Evolutionary conservation across 2,888 invertebrate genomes (phyloP), one percentile per base, ranked within the genome.

Genomic region (Corythucha ciliata): DNA sequence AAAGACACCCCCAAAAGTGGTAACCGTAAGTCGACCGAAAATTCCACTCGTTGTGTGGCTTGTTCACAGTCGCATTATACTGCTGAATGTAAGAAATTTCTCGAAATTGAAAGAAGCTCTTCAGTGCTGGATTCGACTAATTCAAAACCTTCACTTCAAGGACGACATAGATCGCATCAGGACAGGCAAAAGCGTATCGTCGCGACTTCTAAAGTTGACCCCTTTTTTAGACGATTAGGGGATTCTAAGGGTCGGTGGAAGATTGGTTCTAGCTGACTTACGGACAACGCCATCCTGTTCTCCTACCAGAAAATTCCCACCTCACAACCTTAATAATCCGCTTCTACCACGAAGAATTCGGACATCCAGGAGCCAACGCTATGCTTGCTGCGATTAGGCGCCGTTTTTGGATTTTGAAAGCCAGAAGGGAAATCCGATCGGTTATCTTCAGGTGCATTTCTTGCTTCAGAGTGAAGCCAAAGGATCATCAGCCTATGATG

Each of bases 181-280:
- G n/a, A n/a, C n/a, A n/a, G n/a, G n/a, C n/a, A n/a, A n/a, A n/a
- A n/a, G n/a, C n/a, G n/a, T n/a, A n/a, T n/a, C n/a, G n/a, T n/a
- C n/a, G n/a, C n/a, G n/a, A n/a, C n/a, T n/a, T n/a, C n/a, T n/a
- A n/a, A n/a, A n/a, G n/a, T n/a, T n/a, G n/a, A n/a, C n/a, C n/a
- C n/a, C n/a, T n/a, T 52, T 48, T 48, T 6, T 48, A 10, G 53
- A 53, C 21, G 8, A n/a, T 4, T 6, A 10, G 4, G 41, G 48
- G 14, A 3, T 53, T 12, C 6, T 48, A 18, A 39, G 53, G 39
- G 53, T 53, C 33, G 53, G 53, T 32, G 53, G 53, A 14, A 22
- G 53, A 29, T 22, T 53, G 6, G 20, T 24, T 42, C 6, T 18
- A 24, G 7, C n/a, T 53, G 6, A 22, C 40, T 8, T 14, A 18